Base-by-base conservation (phyloP, 1,140 invertebrate genomes). In the Cyphomyrmex costatus region DNA sequence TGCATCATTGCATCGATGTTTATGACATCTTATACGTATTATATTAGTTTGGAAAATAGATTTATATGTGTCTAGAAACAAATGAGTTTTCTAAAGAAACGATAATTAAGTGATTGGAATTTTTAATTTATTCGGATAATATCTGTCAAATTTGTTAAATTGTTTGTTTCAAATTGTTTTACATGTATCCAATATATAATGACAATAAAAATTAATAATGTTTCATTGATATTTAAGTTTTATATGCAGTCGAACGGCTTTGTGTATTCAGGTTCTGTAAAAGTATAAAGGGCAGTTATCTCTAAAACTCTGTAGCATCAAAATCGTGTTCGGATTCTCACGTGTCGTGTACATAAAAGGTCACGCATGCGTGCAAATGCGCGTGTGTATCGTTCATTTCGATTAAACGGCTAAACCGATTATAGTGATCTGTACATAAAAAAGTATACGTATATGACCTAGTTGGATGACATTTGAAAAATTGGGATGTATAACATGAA, bases 331-430 rank as follows among this genome's bases (percentile, higher is more conserved):
- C 19, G 33, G 5, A 46, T 8, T 49, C 0, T 14, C 79, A 73
- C 53, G 53, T 61, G 36, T 30, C 3, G 24, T 21, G 1, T 30
- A 16, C 19, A 21, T 60, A 56, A 82, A 79, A 80, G 33, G 21
- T 80, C 49, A 24, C 8, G 27, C n/a, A 33, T 65, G 76, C 42
- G 19, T 70, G 10, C 8, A 80, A 42, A 70, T n/a, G 21, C 78
- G 33, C 19, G 14, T 56, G 21, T 82, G 14, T 42, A 49, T 21
- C 33, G 10, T 79, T 79, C 21, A 19, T 60, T 24, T 2, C 30
- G 24, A 60, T 73, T 73, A 82, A 82, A 27, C 1, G 46, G 36
- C 6, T 58, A 71, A 82, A 60, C 66, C 66, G 66, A 60, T 63
- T 70, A 71, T 46, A 60, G 12, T 14, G 27, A 82, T 60, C 24